A percentile compares a stretch with the other conserved stretches of the same genome.
Conservation (phyloP, 2,113 vertebrate species). For the Hippocampus zosterae region DNA sequence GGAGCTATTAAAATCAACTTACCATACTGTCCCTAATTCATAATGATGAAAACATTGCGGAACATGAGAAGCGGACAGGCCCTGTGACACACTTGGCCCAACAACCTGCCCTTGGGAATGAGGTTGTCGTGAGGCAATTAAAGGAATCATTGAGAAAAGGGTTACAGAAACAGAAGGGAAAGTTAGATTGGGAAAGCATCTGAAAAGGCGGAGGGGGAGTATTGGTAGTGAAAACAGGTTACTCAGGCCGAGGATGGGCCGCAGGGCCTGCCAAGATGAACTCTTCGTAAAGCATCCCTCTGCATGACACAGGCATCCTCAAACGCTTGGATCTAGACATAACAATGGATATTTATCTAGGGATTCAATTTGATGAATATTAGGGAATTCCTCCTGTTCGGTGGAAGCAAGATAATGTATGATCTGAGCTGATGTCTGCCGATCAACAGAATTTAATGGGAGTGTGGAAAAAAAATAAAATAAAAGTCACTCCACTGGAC, state of each 20-base stretch:
- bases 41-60: conserved; percentile 79
- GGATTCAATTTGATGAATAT: conserved; percentile 64
- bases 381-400: conserved; percentile 71
- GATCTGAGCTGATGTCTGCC: conserved; percentile 59
- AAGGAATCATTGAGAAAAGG: conserved; percentile 43
- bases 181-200: conserved; percentile 43
- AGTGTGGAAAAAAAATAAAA: neutral
- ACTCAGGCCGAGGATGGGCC: conserved; percentile 69
- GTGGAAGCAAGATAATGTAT: conserved; percentile 72
- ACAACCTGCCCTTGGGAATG: conserved; percentile 70
- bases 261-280: conserved; percentile 71
- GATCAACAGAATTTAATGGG: too few relatives aligned
- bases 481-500: neutral
- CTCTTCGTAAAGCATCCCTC: conserved; percentile 68
- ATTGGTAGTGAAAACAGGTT: conserved; percentile 67
- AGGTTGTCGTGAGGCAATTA: conserved; percentile 54
- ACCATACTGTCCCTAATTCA: conserved; percentile 74
- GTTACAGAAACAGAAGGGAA: conserved; percentile 39
- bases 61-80: conserved; percentile 77
- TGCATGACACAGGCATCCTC: conserved; percentile 71
- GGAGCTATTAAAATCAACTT: conserved; percentile 69
- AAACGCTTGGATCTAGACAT: conserved; percentile 68
- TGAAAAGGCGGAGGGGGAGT: conserved; percentile 52
- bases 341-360: conserved; percentile 57
- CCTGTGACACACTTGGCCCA: conserved; percentile 76